A percentile compares a stretch with the other conserved stretches of the same genome.
phyloP scores from a whole-genome alignment of 2,888 invertebrate genomes.

The Hydroisotoma schaefferi region DNA sequence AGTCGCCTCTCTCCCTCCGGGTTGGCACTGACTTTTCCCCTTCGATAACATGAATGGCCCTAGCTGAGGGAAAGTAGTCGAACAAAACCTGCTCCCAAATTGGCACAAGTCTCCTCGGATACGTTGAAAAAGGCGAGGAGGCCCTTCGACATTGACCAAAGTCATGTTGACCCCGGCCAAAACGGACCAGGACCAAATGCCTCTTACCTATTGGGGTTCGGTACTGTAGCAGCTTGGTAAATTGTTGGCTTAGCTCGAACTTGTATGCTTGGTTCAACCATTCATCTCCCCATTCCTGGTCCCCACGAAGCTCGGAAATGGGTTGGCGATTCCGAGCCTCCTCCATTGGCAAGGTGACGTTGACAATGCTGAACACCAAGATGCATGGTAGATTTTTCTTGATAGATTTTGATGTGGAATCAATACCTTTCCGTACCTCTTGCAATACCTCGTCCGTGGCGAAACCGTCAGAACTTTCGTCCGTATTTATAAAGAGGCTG shows the following conservation, averaged over 20 bases:
- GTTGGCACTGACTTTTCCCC: slow-evolving; percentile 15
- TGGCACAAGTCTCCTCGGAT: slow-evolving; percentile 34
- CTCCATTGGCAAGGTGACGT: no score
- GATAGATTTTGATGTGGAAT: no score
- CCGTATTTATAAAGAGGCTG: slow-evolving; percentile 2
- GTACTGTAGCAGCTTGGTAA: slow-evolving; percentile 33
- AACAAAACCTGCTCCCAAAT: slow-evolving; percentile 45
- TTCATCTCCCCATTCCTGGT: no score
- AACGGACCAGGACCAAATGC: slow-evolving; percentile 37
- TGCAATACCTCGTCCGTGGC: not conserved
- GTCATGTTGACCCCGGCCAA: slow-evolving; percentile 28
- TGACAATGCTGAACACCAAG: slow-evolving; percentile 37
- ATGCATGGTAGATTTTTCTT: slow-evolving; percentile 29
- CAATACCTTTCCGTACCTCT: no score
- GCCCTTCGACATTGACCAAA: slow-evolving; percentile 31
- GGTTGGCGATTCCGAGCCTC: no score
- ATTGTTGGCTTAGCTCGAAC: slow-evolving; percentile 19
- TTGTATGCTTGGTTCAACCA: slow-evolving; percentile 25
- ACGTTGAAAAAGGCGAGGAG: slow-evolving; percentile 28
- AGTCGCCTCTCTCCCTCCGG: slow-evolving; percentile 32
- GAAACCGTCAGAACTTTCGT: not conserved
- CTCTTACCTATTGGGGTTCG: slow-evolving; percentile 39
- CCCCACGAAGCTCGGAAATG: no score
- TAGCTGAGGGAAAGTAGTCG: slow-evolving; percentile 41
- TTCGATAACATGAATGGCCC: slow-evolving; percentile 37